Evolutionary conservation across 1,140 invertebrate genomes (phyloP).

Genomic region (Heliothis virescens): DNA sequence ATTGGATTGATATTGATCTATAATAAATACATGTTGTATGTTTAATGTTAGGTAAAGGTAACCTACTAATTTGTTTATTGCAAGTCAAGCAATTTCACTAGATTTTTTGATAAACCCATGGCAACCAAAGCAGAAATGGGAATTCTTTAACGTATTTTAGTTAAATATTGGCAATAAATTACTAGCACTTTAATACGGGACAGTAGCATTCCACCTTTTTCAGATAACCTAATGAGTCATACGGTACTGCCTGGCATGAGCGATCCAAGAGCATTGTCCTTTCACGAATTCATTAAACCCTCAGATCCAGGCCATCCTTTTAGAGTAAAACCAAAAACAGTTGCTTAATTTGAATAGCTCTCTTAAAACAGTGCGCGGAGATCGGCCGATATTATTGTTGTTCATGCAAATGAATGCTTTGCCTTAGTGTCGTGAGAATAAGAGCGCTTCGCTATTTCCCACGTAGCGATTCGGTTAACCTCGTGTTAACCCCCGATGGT

Average conservation of each 20-base stretch:
- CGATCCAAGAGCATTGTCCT: background rate
- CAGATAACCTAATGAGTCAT: background rate
- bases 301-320: conserved; percentile 30
- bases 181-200: too few relatives aligned
- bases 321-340: conserved; percentile 17
- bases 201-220: too few relatives aligned
- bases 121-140: too few relatives aligned
- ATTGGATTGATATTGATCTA: too few relatives aligned
- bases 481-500: conserved; percentile 66
- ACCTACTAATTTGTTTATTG: too few relatives aligned
- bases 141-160: too few relatives aligned
- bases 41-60: too few relatives aligned
- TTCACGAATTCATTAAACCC: conserved; percentile 41
- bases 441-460: conserved; percentile 64
- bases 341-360: conserved; percentile 47
- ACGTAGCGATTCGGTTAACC: conserved; percentile 69
- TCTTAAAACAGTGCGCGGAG: conserved; percentile 50
- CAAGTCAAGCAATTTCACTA: too few relatives aligned
- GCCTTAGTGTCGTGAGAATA: conserved; percentile 63
- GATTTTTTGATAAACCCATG: too few relatives aligned
- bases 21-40: too few relatives aligned
- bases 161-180: too few relatives aligned
- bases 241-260: background rate
- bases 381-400: conserved; percentile 77
- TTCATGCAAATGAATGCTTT: conserved; percentile 71